Evolutionary conservation across 2,888 invertebrate species (phyloP).

Genomic region (Sycophila texana): DNA sequence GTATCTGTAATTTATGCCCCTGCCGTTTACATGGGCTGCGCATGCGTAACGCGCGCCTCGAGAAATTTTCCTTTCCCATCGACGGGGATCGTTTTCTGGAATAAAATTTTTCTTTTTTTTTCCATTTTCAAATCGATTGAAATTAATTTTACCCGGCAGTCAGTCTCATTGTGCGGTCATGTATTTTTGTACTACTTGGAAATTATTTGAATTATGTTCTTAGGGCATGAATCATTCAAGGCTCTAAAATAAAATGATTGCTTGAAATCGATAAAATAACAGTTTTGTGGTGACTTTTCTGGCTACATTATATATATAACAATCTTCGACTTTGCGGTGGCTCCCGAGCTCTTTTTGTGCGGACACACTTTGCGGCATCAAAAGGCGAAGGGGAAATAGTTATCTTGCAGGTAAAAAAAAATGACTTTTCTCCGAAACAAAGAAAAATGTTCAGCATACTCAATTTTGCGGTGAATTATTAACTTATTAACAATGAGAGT

Average conservation of each 20-base stretch:
- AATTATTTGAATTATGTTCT: background rate
- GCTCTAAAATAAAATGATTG: conserved; percentile 15
- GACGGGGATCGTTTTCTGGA: too few species aligned
- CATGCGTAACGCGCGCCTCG: background rate
- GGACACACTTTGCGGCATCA: too few species aligned
- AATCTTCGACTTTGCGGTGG: too few species aligned
- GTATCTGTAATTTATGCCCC: too few species aligned
- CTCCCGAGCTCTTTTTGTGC: too few species aligned
- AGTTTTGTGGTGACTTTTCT: conserved; percentile 24
- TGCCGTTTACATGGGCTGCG: too few species aligned
- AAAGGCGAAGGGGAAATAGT: too few species aligned
- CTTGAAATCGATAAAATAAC: conserved; percentile 25
- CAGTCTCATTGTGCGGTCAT: conserved; percentile 7
- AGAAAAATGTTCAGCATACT: too few species aligned
- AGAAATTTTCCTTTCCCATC: background rate
- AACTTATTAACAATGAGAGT: too few species aligned
- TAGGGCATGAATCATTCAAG: conserved; percentile 4
- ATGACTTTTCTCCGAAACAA: too few species aligned
- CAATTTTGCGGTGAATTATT: too few species aligned
- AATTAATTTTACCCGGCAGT: background rate
- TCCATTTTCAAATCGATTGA: background rate
- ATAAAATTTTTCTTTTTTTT: background rate
- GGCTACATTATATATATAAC: background rate
- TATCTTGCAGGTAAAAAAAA: too few species aligned
- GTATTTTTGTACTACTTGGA: background rate